Evolutionary conservation across 2,888 invertebrate species (phyloP).

Genomic region (Apocheima hispidaria): DNA sequence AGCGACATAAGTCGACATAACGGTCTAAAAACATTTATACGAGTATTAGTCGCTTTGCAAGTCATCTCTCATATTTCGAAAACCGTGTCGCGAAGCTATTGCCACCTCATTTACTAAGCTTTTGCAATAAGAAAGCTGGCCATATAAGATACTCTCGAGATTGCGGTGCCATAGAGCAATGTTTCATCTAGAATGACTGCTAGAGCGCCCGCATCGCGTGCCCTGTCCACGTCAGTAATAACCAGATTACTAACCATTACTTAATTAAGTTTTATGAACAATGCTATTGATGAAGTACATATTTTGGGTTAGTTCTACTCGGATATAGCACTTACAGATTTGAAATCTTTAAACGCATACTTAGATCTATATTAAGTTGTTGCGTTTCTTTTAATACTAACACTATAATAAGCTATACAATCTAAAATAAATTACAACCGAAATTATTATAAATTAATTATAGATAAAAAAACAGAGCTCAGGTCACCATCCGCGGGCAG

Average conservation of each 20-base stretch:
- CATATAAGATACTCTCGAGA: background rate
- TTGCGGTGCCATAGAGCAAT: background rate
- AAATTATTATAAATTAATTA: too few species aligned
- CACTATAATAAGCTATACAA: too few species aligned
- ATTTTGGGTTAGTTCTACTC: background rate
- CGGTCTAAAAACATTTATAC: too few species aligned
- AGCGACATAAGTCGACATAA: too few species aligned
- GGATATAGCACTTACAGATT: too few species aligned
- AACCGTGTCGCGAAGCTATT: too few species aligned
- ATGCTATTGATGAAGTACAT: background rate
- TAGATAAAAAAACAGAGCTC: too few species aligned
- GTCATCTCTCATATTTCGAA: too few species aligned
- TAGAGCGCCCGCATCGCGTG: conserved; percentile 10
- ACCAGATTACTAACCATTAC: background rate
- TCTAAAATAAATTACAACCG: too few species aligned
- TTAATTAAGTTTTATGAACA: conserved; percentile 5
- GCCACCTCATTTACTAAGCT: background rate
- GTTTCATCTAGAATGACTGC: background rate
- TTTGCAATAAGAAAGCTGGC: background rate
- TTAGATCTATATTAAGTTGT: background rate
- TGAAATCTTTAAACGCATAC: background rate
- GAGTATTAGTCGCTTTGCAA: too few species aligned
- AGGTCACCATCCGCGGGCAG: too few species aligned
- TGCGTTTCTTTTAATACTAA: too few species aligned
- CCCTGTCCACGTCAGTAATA: background rate